Conservation (phyloP, 2,113 vertebrate genomes). For the Sturnus vulgaris region DNA sequence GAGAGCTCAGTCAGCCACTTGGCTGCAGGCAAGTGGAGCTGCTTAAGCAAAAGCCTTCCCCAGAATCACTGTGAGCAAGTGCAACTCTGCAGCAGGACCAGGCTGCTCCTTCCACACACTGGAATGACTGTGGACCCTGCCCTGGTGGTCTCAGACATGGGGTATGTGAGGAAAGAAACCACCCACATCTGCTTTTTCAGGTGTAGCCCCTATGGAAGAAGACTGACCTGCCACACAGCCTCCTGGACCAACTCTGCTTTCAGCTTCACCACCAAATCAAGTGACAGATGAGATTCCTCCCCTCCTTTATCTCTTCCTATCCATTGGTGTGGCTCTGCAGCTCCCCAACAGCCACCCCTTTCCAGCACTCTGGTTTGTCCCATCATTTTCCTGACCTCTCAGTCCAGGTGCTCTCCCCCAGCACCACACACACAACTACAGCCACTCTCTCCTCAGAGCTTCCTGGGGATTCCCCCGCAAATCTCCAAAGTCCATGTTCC, state of each 20-base stretch:
- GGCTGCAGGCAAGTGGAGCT: background rate
- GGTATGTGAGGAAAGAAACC: background rate
- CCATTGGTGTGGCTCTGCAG: fast-evolving
- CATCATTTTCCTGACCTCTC: background rate
- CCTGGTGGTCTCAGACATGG: background rate
- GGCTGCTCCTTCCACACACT: background rate
- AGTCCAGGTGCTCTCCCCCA: background rate
- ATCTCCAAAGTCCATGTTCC: background rate
- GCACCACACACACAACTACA: background rate
- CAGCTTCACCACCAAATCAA: background rate
- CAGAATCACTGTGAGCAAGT: background rate
- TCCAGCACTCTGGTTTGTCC: background rate
- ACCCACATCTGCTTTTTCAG: background rate
- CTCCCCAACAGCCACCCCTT: background rate
- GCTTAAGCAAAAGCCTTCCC: background rate
- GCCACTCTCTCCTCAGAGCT: background rate
- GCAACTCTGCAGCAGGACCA: background rate
- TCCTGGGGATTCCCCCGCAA: background rate
- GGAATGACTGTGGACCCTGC: background rate
- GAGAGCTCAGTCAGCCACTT: background rate
- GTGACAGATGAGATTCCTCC: background rate
- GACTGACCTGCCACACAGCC: background rate
- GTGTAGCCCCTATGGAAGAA: background rate
- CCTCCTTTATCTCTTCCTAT: background rate
- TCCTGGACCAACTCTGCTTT: background rate